Evolutionary conservation across 2,113 vertebrate species (phyloP), one percentile per base, ranked within the genome.

Genomic region (Oryzias melastigma): DNA sequence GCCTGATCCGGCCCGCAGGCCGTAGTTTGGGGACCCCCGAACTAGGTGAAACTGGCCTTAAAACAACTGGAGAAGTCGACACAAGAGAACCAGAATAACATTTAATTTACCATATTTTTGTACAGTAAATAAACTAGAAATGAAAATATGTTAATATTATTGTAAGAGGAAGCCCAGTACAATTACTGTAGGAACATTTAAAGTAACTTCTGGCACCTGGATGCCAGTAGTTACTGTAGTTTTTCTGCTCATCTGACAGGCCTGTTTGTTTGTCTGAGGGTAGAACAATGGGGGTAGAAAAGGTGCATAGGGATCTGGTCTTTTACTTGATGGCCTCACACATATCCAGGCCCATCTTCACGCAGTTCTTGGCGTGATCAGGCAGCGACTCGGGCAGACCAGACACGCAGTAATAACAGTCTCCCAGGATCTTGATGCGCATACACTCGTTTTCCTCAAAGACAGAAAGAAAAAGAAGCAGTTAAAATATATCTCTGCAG

Each of bases 261-360:
- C 64, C 18, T 51, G 54, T 82, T 58, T 80, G 56, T 69, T 55
- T 79, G 42, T 78, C 52, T 52, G 52, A 55, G 61, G 35, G 55
- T 44, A 29, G 14, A 70, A 41, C 24, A 60, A 57, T 45, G 71
- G 16, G 43, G 56, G 57, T 29, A 16, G 22, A 59, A 35, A 52
- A 12, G 55, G 58, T 63, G 43, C 22, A 71, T 64, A 72, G 60
- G 54, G 74, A 65, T 72, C 52, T 86, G 79, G 67, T 85, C 73
- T 83, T 95, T 95, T 93, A 99, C 97, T 98, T 98, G 90, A 99
- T 99, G 68, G 97, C 97, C 91, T 98, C 96, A 87, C 97, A 99
- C 97, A 99, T 99, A 71, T 99, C 97, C 87, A 99, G 64, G 59
- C 97, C 97, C 97, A 98, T 99, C 91, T 98, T 99, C 82, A 99